phyloP scores from a whole-genome alignment of 2,797 vertebrate genomes.

The Tinamus major region DNA sequence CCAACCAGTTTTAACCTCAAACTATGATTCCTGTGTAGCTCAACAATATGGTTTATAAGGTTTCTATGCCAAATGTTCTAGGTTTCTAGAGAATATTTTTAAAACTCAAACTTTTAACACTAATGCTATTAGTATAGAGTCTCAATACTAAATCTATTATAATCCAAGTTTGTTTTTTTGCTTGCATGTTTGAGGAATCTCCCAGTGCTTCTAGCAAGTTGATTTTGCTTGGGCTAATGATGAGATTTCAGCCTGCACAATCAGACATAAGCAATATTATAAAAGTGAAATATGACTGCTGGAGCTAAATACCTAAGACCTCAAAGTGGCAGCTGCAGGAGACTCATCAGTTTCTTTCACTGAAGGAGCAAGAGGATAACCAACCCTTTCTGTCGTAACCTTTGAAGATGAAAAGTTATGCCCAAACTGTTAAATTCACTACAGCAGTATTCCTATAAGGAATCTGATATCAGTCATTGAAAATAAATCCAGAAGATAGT shows the following conservation, averaged over 20 bases:
- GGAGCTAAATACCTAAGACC: not conserved
- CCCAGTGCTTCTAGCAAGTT: not conserved
- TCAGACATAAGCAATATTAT: not conserved
- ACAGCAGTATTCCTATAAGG: not conserved
- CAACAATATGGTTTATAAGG: not conserved
- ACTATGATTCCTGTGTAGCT: not conserved
- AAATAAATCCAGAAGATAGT: not conserved
- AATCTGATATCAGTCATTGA: not conserved
- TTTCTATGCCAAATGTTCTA: not conserved
- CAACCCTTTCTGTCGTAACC: not conserved
- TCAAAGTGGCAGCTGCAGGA: not conserved
- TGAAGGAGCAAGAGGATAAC: not conserved
- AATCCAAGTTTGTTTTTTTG: not conserved
- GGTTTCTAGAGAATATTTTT: not conserved
- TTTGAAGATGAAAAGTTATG: not conserved
- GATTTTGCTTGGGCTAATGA: not conserved
- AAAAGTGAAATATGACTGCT: not conserved
- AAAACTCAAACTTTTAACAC: not conserved
- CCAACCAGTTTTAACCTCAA: not conserved
- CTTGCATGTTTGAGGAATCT: not conserved
- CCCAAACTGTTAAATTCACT: not conserved
- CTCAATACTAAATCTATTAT: not conserved
- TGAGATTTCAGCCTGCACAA: not conserved
- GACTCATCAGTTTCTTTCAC: not conserved
- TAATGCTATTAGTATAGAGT: not conserved